A percentile compares a stretch with the other conserved stretches of the same genome.
phyloP scores from a whole-genome alignment of 2,113 vertebrate species.

The Peromyscus leucopus region DNA sequence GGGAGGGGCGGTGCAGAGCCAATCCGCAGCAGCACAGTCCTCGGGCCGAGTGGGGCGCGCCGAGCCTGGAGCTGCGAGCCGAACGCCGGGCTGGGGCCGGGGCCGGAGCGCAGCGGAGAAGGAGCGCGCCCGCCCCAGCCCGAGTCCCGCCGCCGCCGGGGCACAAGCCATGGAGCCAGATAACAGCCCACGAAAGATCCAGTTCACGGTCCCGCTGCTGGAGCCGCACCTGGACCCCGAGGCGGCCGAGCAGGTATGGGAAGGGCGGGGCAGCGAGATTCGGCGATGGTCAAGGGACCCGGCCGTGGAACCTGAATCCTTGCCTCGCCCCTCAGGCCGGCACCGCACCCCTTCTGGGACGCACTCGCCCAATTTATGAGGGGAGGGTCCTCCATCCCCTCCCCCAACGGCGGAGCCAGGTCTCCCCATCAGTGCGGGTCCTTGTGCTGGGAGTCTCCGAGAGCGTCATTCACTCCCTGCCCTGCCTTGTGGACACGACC shows the following conservation, averaged over 20 bases:
- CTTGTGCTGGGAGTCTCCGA: not conserved
- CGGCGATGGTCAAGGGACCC: not conserved
- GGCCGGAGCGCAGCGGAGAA: constrained; percentile 54
- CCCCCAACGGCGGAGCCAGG: constrained; percentile 63
- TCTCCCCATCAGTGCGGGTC: not conserved
- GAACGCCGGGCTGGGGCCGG: constrained; percentile 72
- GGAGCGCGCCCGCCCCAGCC: constrained; percentile 39
- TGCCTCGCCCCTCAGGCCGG: not conserved
- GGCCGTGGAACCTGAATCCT: not conserved
- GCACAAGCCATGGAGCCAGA: constrained; percentile 89
- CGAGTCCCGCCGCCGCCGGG: constrained; percentile 40
- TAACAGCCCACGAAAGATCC: constrained; percentile 94
- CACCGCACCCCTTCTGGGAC: not conserved
- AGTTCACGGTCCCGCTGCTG: constrained; percentile 94
- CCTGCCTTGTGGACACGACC: constrained; percentile 56
- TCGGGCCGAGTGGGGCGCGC: constrained; percentile 40
- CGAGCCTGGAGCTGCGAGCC: constrained; percentile 56
- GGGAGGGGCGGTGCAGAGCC: constrained; percentile 72
- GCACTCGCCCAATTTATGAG: not conserved
- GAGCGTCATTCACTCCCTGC: not conserved
- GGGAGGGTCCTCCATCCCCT: constrained; percentile 57
- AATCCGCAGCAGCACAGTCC: constrained; percentile 70
- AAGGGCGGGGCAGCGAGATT: constrained; percentile 82
- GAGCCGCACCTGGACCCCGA: constrained; percentile 96
- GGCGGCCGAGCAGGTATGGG: constrained; percentile 93